Base-by-base conservation (phyloP, 2,888 invertebrate species). In the Leucophenga maculata region DNA sequence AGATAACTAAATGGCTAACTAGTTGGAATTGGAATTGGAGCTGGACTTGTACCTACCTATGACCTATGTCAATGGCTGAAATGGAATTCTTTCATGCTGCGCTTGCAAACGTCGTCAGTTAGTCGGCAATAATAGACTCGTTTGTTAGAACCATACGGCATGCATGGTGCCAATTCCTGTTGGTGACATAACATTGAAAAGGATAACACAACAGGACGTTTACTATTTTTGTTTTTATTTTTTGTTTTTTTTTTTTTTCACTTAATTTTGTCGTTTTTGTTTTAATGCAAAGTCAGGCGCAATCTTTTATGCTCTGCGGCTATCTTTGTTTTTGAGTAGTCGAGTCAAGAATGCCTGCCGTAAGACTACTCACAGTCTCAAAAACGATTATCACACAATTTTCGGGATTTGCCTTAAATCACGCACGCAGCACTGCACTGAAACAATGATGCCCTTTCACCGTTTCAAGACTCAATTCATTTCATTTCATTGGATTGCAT, bases 381-480 rank as follows among this genome's bases (percentile, higher is more conserved):
- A 78, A 82, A 81, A 78, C 78, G 78, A 80, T 83, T 82, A 80
- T 76, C 39, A 39, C 77, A 75, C 82, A 78, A 79, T 78, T 78
- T 79, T 78, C 48, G 74, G 82, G 80, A 81, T 81, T 81, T 83
- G 77, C 74, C 76, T 78, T 78, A 80, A 78, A 83, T 84, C 82
- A 82, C 82, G 82, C 82, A 84, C 80, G 39, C 39, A 54, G 64
- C 39, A 39, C n/a, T 39, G 22, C 50, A 39, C 11, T 39, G 39
- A 70, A 14, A 31, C 57, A 31, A 52, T 44, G 55, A n/a, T n/a
- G n/a, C n/a, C 54, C 66, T 9, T 3, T 1, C 39, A 39, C 39
- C 39, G 4, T 39, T 39, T 11, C 39, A 39, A n/a, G 57, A 31
- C n/a, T 6, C 1, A 13, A 14, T 13, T n/a, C 6, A 16, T 14